Conservation (phyloP, 2,113 vertebrate species). For the Hypanus sabinus region DNA sequence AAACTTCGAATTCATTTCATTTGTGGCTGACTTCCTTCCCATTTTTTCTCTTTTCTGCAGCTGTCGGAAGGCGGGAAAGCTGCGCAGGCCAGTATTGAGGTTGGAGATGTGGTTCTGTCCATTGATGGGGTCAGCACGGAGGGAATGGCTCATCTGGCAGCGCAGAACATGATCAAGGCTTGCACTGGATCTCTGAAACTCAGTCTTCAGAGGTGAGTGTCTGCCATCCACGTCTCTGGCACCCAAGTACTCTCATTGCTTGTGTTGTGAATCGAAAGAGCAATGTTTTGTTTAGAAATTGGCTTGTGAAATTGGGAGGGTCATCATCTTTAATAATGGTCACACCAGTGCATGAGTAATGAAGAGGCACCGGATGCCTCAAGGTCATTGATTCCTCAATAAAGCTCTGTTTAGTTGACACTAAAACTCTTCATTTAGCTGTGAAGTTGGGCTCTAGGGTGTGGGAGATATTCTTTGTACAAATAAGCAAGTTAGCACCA, state of each 20-base stretch:
- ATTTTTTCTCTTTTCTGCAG: slow-evolving; percentile 54
- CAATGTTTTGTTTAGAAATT: background rate
- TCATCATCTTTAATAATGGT: background rate
- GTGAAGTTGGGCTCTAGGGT: too few species aligned
- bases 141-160: slow-evolving; percentile 93
- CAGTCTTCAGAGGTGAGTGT: slow-evolving; percentile 80
- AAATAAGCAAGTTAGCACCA: too few species aligned
- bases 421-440: too few species aligned
- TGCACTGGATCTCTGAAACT: slow-evolving; percentile 80
- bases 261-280: background rate
- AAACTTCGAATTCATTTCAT: too few species aligned
- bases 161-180: slow-evolving; percentile 96
- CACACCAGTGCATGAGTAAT: background rate
- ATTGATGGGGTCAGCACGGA: slow-evolving; percentile 84
- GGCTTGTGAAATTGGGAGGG: background rate
- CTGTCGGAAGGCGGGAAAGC: slow-evolving; percentile 84
- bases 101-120: slow-evolving; percentile 84
- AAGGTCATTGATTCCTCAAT: background rate
- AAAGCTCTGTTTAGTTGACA: too few species aligned
- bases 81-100: slow-evolving; percentile 67
- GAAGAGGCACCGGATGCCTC: background rate
- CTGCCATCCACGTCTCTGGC: background rate
- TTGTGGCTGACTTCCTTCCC: too few species aligned
- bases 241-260: background rate
- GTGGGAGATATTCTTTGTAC: too few species aligned